Percentiles rank a stretch among this genome's conserved stretches.
phyloP scores from a whole-genome alignment of 2,797 vertebrate species.

The Lepus oiostolus region DNA sequence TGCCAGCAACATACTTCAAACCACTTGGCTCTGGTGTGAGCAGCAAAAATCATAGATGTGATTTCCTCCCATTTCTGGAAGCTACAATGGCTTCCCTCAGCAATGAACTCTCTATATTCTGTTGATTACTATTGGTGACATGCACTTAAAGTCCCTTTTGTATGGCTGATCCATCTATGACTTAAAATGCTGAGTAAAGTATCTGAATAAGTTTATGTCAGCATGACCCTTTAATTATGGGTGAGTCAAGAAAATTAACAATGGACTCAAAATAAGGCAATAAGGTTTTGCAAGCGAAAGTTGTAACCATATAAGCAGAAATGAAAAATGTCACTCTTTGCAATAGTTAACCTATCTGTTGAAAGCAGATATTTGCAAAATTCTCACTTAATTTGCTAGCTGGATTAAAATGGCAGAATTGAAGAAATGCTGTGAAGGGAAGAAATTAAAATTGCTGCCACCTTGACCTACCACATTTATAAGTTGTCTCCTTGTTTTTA shows the following conservation, averaged over 20 bases:
- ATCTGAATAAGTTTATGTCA: neutral
- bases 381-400: neutral
- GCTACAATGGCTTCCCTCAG: neutral
- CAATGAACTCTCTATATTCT: neutral
- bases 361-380: neutral
- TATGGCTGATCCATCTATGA: neutral
- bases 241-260: neutral
- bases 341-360: neutral
- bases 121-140: neutral
- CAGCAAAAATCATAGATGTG: neutral
- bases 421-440: neutral
- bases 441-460: neutral
- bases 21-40: neutral
- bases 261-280: neutral
- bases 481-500: neutral
- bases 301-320: neutral
- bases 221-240: neutral
- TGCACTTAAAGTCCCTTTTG: neutral
- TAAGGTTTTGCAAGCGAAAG: neutral
- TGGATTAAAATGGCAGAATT: neutral
- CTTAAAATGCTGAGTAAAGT: neutral
- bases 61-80: slow-evolving; percentile 6
- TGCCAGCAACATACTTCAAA: neutral
- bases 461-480: neutral
- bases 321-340: neutral